These are phyloP conservation scores for Paramormyrops hopkinsi DNA, from an alignment of 2,797 vertebrate genomes.

Conservation along the genomic window DNA sequence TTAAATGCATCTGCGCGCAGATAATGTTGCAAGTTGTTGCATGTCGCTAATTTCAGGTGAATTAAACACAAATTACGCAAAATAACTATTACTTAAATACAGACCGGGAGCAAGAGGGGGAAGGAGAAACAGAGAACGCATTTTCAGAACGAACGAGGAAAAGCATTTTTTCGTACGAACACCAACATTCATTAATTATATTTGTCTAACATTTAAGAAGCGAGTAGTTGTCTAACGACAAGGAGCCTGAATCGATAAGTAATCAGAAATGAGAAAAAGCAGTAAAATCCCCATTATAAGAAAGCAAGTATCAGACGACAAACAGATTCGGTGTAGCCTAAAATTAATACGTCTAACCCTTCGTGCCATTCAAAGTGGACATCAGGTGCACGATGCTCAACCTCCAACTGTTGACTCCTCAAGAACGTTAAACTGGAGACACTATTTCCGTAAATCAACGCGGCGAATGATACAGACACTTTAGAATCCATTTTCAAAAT, in stretches of 20 bases:
- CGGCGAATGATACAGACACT: neutral
- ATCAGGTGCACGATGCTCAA: neutral
- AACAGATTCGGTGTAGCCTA: neutral
- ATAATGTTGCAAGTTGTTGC: neutral
- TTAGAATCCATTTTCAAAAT: neutral
- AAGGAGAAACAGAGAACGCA: neutral
- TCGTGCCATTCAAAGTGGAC: neutral
- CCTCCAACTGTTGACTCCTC: conserved; percentile 7
- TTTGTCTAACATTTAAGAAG: neutral
- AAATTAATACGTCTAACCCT: neutral
- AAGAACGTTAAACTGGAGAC: neutral
- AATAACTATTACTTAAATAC: neutral
- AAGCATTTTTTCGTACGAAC: neutral
- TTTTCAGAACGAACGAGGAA: neutral
- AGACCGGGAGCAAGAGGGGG: neutral
- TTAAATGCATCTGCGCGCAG: neutral
- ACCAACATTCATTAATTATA: neutral
- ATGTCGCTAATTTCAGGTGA: neutral
- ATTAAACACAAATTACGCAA: neutral
- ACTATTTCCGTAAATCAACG: neutral
- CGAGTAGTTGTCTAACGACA: neutral
- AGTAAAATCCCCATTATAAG: neutral
- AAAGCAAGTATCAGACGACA: neutral
- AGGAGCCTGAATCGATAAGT: neutral
- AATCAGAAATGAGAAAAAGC: neutral